phyloP scores from a whole-genome alignment of 2,888 invertebrate species.

The Trichacis sp. region DNA sequence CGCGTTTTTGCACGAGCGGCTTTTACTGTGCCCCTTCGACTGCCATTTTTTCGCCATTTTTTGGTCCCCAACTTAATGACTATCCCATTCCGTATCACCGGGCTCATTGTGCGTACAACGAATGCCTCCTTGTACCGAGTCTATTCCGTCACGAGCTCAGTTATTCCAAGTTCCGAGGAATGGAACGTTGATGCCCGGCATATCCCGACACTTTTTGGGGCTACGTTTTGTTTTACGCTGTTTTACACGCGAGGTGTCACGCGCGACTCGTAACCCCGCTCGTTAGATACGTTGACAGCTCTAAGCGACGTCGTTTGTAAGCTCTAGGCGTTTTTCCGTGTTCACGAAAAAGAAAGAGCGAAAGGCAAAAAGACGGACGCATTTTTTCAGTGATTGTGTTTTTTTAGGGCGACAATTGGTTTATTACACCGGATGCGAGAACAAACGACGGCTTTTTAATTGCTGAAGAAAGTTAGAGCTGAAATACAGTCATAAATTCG shows the following conservation, averaged over 20 bases:
- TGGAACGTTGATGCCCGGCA: constrained; percentile 24
- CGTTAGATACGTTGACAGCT: constrained; percentile 42
- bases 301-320: constrained; percentile 40
- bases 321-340: constrained; percentile 1
- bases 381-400: too few relatives aligned
- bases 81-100: constrained; percentile 37
- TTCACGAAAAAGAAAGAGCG: neutral
- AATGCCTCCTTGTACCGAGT: constrained; percentile 18
- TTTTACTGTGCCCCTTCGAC: constrained; percentile 24
- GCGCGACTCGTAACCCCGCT: constrained; percentile 43
- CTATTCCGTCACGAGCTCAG: too few relatives aligned
- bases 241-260: constrained; percentile 33
- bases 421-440: too few relatives aligned
- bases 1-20: constrained; percentile 55
- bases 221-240: constrained; percentile 36
- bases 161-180: constrained; percentile 26
- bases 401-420: too few relatives aligned
- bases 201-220: constrained; percentile 43
- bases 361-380: neutral
- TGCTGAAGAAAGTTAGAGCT: too few relatives aligned
- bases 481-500: too few relatives aligned
- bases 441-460: too few relatives aligned
- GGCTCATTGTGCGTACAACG: constrained; percentile 28
- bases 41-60: constrained; percentile 41
- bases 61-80: constrained; percentile 41